Evolutionary conservation across 2,888 invertebrate species (phyloP), one percentile per base, ranked within the genome.

Genomic region (Lepidocyrtinus sp.): DNA sequence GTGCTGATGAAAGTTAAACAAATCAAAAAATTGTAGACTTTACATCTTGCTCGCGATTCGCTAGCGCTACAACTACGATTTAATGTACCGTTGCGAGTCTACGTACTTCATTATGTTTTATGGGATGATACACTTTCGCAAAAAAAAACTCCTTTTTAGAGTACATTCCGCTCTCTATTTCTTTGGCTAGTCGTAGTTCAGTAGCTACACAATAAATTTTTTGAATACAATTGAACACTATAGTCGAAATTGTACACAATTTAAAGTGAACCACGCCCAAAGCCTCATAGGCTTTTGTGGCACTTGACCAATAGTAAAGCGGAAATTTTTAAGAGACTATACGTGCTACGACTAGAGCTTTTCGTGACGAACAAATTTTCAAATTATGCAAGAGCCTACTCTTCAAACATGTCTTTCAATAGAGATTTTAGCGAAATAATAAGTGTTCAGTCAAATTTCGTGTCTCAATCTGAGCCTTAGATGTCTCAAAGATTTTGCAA

Each of bases 1-100:
- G 15, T 50, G 64, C 22, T 36, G 75, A 75, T 75, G 78, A 78
- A 73, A 73, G 78, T 78, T 50, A 78, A 78, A 78, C 78, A 78
- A 78, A 78, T 78, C 78, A 78, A 78, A 78, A 67, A 73, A 55
- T 78, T 78, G 67, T 36, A 22, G 50, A 50, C 67, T 61, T 78
- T 59, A 46, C 45, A 68, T 67, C 73, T 78, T 62, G 72, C 68
- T 73, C 36, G 73, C 64, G 64, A 78, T 78, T 78, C 78, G 78
- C 63, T 73, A 61, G 25, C 59, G 27, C 64, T 64, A 22, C 65
- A 17, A 68, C 45, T 22, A 12, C 17, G 15, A 62, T 15, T 63
- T 22, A 22, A 27, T 45, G 36, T 68, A 75, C 68, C 75, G 75
- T 74, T 74, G n/a, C 74, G 21, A 12, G 5, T 36, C 5, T 12